Base-by-base conservation (phyloP, 1,140 invertebrate species). In the Metopolophium dirhodum region DNA sequence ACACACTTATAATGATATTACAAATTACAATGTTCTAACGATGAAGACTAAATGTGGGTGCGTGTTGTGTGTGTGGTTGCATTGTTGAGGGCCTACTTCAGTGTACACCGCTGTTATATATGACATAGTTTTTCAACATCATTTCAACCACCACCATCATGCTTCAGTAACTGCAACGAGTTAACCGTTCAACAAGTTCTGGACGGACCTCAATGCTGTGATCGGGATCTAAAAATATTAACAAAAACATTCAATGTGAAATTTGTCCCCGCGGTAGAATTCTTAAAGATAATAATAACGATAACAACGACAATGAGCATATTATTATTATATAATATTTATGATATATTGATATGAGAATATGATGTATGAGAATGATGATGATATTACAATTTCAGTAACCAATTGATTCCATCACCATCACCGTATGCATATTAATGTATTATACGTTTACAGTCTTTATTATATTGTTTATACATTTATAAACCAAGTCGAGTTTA, bases 161-260 rank as follows among this genome's bases (percentile, higher is more conserved):
- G 0, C 11, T 86, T 9, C n/a, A 30, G 47, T 89, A 7, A 37
- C 49, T 23, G 51, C 61, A 26, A 68, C 41, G 30, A 77, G 26
- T 92, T 88, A 94, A 92, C 93, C 93, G 90, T 91, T 94, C 82
- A 94, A 93, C 37, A 94, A 57, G n/a, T 94, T 87, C 54, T 94
- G 90, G 82, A 93, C 90, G 49, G 93, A 94, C n/a, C 54, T 92
- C 47, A 94, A 88, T 8, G 93, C 93, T 0, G 93, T 92, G 47
- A 94, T 94, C 14, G 93, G 93, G 57, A 94, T 94, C 93, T 94
- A 45, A 83, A 77, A 86, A 35, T 22, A 49, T 49, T 6, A 57
- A 89, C 37, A 3, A 37, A 57, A 54, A 54, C 20, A 18, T 11
- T 86, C 37, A 41, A 68, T 30, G 30, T 77, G 61, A n/a, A n/a